Base-by-base conservation (phyloP, 2,797 vertebrate species). In the Falco naumanni region DNA sequence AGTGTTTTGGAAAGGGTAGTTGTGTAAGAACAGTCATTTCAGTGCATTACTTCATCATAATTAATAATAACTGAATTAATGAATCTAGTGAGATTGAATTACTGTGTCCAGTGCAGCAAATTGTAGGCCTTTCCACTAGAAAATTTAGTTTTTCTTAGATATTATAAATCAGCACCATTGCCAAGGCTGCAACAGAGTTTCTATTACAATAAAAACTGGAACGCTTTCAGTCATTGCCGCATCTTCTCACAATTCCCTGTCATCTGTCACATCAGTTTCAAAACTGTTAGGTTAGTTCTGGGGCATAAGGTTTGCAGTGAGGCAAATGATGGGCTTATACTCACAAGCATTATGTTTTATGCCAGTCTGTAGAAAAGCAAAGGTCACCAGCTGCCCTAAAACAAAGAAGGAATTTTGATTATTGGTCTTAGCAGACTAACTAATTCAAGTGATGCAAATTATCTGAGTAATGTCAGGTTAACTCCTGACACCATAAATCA, bases 31-130 rank as follows among this genome's bases (percentile, higher is more conserved):
- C 45, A 71, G 50, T 68, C 34, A 65, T 66, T 78, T 93, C 66
- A 84, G 54, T 59, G 66, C 20, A 34, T 76, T 84, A 47, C 63
- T 95, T 61, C 59, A 86, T 91, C 45, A 47, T 72, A 54, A 92
- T 89, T 70, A 89, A 70, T 87, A 85, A 76, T 48, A 90, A 77
- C 51, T 72, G 50, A 88, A 86, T 81, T 68, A 89, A 56, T 66
- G 16, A 60, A 64, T 77, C n/a, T 57, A 75, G 63, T 54, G 65
- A 91, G 85, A 76, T 16, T 50, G 63, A 78, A 69, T 75, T 86
- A 57, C 43, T 64, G 53, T 66, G 33, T 56, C 34, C 0, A 60
- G 25, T 10, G 3, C 48, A 71, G 33, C 17, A 88, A 65, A 78
- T 11, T 6, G 10, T 71, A 71, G 20, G 28, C 4, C 33, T 78